A percentile compares a stretch with the other conserved stretches of the same genome.
Conservation (phyloP, 1,140 invertebrate genomes). For the Hyphantria cunea region DNA sequence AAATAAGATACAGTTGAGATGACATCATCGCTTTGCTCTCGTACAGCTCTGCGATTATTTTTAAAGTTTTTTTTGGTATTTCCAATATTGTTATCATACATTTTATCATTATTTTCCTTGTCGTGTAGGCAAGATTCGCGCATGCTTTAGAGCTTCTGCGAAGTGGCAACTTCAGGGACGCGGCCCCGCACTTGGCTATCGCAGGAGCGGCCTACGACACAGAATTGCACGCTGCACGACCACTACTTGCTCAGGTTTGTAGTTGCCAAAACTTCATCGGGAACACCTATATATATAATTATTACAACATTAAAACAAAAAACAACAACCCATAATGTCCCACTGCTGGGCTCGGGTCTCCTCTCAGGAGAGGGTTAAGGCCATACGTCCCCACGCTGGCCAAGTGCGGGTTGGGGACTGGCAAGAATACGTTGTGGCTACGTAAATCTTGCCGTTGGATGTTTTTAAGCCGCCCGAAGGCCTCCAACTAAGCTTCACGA, state of each 20-base stretch:
- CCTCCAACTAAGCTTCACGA: too few species aligned
- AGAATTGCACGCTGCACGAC: constrained; percentile 30
- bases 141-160: constrained; percentile 40
- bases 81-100: neutral
- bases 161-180: constrained; percentile 38
- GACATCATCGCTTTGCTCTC: constrained; percentile 12
- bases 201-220: constrained; percentile 39
- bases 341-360: too few species aligned
- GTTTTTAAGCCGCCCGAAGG: too few species aligned
- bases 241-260: constrained; percentile 44
- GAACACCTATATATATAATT: too few species aligned
- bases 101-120: neutral
- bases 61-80: neutral
- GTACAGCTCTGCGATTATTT: constrained; percentile 2
- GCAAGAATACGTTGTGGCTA: too few species aligned
- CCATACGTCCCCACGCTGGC: too few species aligned
- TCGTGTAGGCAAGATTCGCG: constrained; percentile 43
- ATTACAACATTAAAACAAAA: too few species aligned
- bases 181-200: constrained; percentile 49
- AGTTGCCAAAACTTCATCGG: neutral
- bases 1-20: constrained; percentile 8
- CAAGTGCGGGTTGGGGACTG: too few species aligned
- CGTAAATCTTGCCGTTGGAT: too few species aligned
- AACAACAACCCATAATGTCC: too few species aligned
- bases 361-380: too few species aligned